Base-by-base conservation (phyloP, 2,797 vertebrate genomes). In the Sebastes variabilis region DNA sequence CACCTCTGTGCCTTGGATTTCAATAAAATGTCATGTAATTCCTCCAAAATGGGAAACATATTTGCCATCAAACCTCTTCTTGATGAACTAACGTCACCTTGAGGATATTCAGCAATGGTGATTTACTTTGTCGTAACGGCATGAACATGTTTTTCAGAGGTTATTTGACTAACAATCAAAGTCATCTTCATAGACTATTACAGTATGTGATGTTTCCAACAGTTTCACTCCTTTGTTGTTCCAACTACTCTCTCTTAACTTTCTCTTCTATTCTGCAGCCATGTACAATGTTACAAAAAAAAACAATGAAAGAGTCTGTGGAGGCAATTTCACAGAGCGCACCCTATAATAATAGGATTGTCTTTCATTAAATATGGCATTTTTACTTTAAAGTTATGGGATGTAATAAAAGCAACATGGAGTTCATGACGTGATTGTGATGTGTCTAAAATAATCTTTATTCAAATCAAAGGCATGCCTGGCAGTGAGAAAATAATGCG, bases 401-500 rank as follows among this genome's bases (percentile, higher is more conserved):
- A 91, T 62, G 73, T 60, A 82, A 79, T 64, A 77, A 85, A 89
- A 87, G 38, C 55, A 87, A 91, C 71, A 82, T 87, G 77, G 79
- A 54, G 30, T 83, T 59, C 76, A 89, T 90, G 88, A 86, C 72
- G 75, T 92, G 85, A 81, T 82, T 83, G 52, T 72, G 79, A 90
- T 67, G 68, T 7, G 2, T 82, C 56, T 85, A 20, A 82, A 91
- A 87, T 70, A 83, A 88, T 25, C 62, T 80, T 66, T 61, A 42
- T 46, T 80, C 18, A 88, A 93, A 92, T 74, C 68, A 90, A 87
- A 92, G 80, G 65, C 79, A 90, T 86, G 87, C 64, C 85, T 77
- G 82, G 77, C 79, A 86, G 72, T 87, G 81, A 86, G 66, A 85
- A 85, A 88, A 86, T 18, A 84, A 88, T 84, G 86, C 77, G 72